A percentile compares a stretch with the other conserved stretches of the same genome.
Conservation (phyloP, 1,140 invertebrate genomes). For the Drosophila sturtevanti region DNA sequence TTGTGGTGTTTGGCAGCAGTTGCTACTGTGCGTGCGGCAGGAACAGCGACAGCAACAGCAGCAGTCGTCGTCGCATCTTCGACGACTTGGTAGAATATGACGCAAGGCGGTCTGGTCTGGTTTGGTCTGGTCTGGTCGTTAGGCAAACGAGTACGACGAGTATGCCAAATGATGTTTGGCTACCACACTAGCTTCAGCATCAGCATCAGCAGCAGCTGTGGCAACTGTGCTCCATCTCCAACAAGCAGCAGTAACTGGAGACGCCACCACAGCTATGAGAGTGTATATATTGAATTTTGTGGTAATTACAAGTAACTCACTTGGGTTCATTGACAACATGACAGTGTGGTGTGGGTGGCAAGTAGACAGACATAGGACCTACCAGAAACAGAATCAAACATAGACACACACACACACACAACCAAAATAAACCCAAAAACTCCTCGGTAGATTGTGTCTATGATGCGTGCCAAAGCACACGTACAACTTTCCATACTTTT, state of each 20-base stretch:
- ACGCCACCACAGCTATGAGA: conserved; percentile 40
- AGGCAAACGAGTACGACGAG: conserved; percentile 49
- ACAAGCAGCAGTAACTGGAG: neutral
- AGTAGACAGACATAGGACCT: neutral
- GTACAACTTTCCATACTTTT: conserved; percentile 59
- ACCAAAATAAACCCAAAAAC: too few species aligned
- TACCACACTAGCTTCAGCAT: conserved; percentile 35
- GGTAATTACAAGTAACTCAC: conserved; percentile 79
- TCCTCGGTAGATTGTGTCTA: conserved; percentile 5
- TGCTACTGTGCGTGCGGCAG: conserved; percentile 59
- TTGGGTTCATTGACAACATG: conserved; percentile 58
- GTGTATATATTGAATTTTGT: conserved; percentile 75
- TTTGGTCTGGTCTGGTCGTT: conserved; percentile 63
- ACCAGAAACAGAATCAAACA: neutral
- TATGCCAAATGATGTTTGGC: conserved; percentile 76
- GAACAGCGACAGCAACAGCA: too few species aligned
- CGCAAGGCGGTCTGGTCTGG: conserved; percentile 49
- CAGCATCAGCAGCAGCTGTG: conserved; percentile 36
- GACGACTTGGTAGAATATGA: conserved; percentile 44
- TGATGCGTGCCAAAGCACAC: conserved; percentile 16
- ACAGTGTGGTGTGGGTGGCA: too few species aligned
- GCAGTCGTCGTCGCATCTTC: conserved; percentile 41
- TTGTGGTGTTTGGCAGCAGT: conserved; percentile 12
- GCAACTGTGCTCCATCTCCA: neutral
- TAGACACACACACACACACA: neutral